A percentile compares a stretch with the other conserved stretches of the same genome.
phyloP scores from a whole-genome alignment of 2,797 vertebrate genomes.

The Muscicapa comitata region DNA sequence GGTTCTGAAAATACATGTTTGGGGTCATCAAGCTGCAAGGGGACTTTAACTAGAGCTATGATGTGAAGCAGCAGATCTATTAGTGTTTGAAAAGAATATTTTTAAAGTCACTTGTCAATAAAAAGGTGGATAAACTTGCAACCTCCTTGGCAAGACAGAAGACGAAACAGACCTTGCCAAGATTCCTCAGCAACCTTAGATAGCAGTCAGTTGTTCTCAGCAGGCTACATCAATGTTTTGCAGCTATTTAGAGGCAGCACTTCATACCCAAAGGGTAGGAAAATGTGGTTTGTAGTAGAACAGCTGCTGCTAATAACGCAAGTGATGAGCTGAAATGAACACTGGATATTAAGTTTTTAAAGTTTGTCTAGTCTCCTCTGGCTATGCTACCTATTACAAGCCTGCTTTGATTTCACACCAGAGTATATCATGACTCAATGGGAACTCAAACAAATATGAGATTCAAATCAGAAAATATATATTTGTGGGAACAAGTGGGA shows the following conservation, averaged over 20 bases:
- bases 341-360: conserved; percentile 27
- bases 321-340: conserved; percentile 34
- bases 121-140: neutral
- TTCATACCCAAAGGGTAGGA: neutral
- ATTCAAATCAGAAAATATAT: neutral
- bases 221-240: neutral
- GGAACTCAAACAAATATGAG: neutral
- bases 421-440: neutral
- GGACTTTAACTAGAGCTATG: neutral
- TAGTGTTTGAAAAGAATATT: neutral
- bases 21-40: neutral
- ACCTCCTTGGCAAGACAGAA: neutral
- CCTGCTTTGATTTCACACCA: conserved; percentile 29
- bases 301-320: conserved; percentile 38
- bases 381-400: conserved; percentile 13
- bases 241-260: neutral
- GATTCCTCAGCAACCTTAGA: neutral
- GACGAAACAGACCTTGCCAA: neutral
- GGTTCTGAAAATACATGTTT: neutral
- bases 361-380: neutral
- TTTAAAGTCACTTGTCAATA: neutral
- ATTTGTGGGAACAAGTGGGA: neutral
- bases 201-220: neutral
- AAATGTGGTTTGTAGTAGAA: conserved; percentile 12
- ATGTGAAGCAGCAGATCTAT: neutral